A percentile compares a stretch with the other conserved stretches of the same genome.
Evolutionary conservation across 2,888 invertebrate genomes (phyloP).

Genomic region (Emmelina monodactyla): DNA sequence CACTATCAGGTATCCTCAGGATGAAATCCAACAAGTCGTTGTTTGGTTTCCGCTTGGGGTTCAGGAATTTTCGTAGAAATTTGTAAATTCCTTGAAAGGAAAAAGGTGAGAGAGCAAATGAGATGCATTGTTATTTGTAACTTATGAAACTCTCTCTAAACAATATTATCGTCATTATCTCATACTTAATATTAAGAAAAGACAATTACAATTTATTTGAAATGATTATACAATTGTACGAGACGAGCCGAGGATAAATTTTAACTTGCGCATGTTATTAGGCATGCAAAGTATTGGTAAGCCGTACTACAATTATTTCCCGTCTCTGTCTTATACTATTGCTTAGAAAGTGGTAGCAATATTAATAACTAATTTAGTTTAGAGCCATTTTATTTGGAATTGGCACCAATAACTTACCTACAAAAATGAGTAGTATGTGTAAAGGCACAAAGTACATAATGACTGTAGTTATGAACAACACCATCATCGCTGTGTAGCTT

Average conservation of each 20-base stretch:
- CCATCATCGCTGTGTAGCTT: conserved; percentile 35
- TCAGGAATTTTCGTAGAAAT: conserved; percentile 39
- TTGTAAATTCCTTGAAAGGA: conserved; percentile 37
- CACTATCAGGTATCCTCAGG: conserved; percentile 46
- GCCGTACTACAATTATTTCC: too few species aligned
- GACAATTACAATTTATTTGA: not conserved
- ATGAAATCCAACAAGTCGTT: conserved; percentile 51
- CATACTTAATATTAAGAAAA: not conserved
- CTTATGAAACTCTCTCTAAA: not conserved
- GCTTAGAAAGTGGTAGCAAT: too few species aligned
- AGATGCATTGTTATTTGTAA: not conserved
- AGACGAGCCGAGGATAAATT: too few species aligned
- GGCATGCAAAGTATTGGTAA: too few species aligned
- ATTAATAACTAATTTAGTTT: too few species aligned
- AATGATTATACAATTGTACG: too few species aligned
- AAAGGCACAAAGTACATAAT: conserved; percentile 35
- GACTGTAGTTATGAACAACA: conserved; percentile 27
- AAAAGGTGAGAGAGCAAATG: not conserved
- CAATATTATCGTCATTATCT: not conserved
- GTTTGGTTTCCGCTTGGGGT: conserved; percentile 39
- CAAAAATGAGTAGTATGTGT: conserved; percentile 42
- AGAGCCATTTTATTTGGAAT: too few species aligned
- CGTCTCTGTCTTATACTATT: too few species aligned
- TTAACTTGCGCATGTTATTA: too few species aligned
- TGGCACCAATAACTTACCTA: conserved; percentile 48